phyloP scores from a whole-genome alignment of 2,113 vertebrate genomes.

The Vidua macroura region DNA sequence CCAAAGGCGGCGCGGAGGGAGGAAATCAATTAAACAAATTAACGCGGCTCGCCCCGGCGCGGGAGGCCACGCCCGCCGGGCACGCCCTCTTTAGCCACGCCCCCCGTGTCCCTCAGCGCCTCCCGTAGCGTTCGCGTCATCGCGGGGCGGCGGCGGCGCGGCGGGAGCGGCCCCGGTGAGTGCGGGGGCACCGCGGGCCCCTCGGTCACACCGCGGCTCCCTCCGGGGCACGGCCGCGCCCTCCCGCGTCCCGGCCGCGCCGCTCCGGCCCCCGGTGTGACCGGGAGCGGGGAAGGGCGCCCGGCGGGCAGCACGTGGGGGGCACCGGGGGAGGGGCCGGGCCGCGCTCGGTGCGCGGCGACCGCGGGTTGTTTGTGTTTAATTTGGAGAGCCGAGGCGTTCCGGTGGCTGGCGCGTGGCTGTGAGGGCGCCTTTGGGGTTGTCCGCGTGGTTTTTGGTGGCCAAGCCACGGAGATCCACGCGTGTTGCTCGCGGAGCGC shows the following conservation, averaged over 20 bases:
- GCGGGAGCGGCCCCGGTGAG: neutral
- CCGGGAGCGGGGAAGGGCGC: neutral
- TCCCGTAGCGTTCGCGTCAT: neutral
- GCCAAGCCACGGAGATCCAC: rapidly evolving
- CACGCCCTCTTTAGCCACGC: rapidly evolving
- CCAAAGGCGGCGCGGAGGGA: too few relatives aligned
- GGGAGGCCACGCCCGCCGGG: neutral
- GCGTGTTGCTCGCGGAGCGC: too few relatives aligned
- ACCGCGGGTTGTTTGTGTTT: neutral
- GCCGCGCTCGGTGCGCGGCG: neutral
- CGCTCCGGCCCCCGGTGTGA: neutral
- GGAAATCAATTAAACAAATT: neutral
- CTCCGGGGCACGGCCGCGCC: too few relatives aligned
- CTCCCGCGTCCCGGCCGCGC: too few relatives aligned
- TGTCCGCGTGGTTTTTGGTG: rapidly evolving
- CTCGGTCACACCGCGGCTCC: too few relatives aligned
- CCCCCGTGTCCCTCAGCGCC: neutral
- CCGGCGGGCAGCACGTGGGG: neutral
- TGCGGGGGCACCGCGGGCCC: neutral
- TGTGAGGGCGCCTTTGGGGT: rapidly evolving
- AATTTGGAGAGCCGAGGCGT: too few relatives aligned
- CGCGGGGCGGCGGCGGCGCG: neutral
- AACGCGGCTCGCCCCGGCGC: rapidly evolving
- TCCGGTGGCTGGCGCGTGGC: rapidly evolving
- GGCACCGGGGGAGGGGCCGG: neutral